These are phyloP conservation scores for Eupeodes latifasciatus DNA, from an alignment of 2,888 invertebrate species.

Conservation along the genomic window DNA sequence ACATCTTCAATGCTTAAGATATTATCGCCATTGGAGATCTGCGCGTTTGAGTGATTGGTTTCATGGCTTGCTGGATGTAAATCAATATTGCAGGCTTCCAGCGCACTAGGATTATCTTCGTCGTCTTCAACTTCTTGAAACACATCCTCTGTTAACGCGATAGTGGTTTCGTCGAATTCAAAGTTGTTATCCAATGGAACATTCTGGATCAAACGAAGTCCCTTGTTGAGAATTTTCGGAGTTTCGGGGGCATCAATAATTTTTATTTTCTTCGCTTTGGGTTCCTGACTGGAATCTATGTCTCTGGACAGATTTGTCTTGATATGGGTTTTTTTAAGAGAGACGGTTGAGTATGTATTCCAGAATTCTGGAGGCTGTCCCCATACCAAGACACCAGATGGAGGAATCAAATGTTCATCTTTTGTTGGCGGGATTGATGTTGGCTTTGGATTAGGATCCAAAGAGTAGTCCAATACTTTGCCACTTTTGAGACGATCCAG, in stretches of 20 bases:
- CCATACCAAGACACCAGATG: constrained; percentile 78
- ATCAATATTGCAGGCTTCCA: neutral
- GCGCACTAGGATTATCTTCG: neutral
- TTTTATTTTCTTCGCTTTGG: constrained; percentile 3
- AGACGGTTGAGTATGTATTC: neutral
- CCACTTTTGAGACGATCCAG: constrained; percentile 80
- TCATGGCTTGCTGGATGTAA: neutral
- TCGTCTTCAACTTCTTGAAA: neutral
- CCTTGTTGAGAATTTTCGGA: constrained; percentile 48
- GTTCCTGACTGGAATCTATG: neutral
- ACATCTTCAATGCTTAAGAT: constrained; percentile 12
- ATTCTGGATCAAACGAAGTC: neutral
- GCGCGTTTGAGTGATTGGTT: neutral
- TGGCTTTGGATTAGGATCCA: constrained; percentile 76
- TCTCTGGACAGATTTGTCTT: neutral
- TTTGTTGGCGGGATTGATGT: constrained; percentile 76
- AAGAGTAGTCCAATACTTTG: constrained; percentile 79
- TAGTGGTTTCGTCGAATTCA: constrained; percentile 3
- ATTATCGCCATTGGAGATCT: neutral
- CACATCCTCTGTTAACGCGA: constrained; percentile 8
- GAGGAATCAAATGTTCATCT: constrained; percentile 80
- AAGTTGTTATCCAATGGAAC: neutral
- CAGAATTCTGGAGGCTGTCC: constrained; percentile 62
- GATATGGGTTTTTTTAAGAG: no score
- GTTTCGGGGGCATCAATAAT: neutral